Percentiles rank a stretch among this genome's conserved stretches.
Conservation (phyloP, 2,888 invertebrate genomes). For the Tuberolachnus salignus region DNA sequence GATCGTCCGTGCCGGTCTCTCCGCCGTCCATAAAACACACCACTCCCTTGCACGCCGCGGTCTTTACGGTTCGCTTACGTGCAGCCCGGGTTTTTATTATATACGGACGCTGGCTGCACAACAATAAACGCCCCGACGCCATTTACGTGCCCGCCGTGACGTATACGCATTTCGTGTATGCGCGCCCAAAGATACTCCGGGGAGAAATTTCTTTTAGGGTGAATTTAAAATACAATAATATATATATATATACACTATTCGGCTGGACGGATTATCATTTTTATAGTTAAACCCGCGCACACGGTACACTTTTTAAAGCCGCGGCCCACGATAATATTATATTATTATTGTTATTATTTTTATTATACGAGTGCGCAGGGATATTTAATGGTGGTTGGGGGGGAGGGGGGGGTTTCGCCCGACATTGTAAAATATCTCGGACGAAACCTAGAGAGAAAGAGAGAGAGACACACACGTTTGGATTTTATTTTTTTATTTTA, state of each 20-base stretch:
- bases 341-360: neutral
- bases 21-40: constrained; percentile 9
- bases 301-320: neutral
- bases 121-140: neutral
- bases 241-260: neutral
- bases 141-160: neutral
- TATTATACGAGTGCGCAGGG: neutral
- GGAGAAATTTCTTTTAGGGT: constrained; percentile 1
- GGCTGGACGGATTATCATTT: constrained; percentile 2
- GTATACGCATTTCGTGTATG: neutral
- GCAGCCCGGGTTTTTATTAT: constrained; percentile 26
- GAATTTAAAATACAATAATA: constrained; percentile 27
- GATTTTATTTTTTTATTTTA: too few species aligned
- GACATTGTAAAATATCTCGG: constrained; percentile 11
- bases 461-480: too few species aligned
- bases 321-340: neutral
- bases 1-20: neutral
- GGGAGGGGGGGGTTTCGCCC: too few species aligned
- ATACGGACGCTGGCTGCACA: neutral
- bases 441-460: too few species aligned
- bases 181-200: neutral
- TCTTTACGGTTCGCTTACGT: neutral
- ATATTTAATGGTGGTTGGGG: neutral
- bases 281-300: constrained; percentile 1
- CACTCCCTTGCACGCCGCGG: too few species aligned